Evolutionary conservation across 1,140 invertebrate species (phyloP).

Genomic region (Listronotus bonariensis): DNA sequence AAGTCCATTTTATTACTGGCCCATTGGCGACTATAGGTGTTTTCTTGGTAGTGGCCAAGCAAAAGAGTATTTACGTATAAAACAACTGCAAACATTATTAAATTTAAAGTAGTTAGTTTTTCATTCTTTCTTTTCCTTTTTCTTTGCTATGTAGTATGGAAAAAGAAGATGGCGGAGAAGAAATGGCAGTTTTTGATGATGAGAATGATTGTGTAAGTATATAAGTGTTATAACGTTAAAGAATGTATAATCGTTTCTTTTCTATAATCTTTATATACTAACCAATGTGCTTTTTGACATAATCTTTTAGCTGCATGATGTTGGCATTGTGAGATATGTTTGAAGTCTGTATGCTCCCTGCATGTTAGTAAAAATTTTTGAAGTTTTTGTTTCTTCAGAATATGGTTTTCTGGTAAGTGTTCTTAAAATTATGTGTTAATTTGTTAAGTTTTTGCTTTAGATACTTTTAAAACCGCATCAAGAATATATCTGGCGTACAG

Average conservation of each 20-base stretch:
- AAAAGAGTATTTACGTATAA: no score
- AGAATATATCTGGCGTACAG: no score
- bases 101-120: background rate
- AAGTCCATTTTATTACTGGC: no score
- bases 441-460: no score
- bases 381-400: background rate
- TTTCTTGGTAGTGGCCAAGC: no score
- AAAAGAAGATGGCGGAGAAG: slow-evolving; percentile 55
- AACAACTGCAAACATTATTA: no score
- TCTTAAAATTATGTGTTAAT: background rate
- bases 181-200: slow-evolving; percentile 54
- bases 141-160: slow-evolving; percentile 47
- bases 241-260: no score
- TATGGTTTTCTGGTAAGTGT: background rate
- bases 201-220: slow-evolving; percentile 53
- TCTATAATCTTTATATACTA: background rate
- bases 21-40: no score
- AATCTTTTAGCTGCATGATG: slow-evolving; percentile 23
- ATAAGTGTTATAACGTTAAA: no score
- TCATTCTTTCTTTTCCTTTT: slow-evolving; percentile 23
- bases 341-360: background rate
- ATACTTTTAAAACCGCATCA: no score
- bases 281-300: background rate
- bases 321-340: slow-evolving; percentile 12
- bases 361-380: background rate